Percentiles rank a stretch among this genome's conserved stretches.
These are phyloP conservation scores for Lasioglossum pauxillum DNA, from an alignment of 2,888 invertebrate genomes.

Conservation along the genomic window DNA sequence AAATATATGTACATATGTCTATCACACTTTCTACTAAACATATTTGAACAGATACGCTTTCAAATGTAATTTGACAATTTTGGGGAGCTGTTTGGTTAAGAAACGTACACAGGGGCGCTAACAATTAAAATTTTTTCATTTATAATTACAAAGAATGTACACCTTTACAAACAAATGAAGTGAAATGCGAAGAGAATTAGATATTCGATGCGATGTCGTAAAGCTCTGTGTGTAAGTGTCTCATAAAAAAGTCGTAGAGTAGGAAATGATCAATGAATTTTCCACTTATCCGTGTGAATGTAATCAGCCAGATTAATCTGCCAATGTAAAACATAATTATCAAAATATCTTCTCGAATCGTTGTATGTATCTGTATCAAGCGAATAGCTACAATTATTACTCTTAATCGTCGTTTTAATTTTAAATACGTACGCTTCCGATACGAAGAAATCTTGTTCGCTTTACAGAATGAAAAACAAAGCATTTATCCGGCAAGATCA, in stretches of 20 bases:
- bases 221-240: constrained; percentile 61
- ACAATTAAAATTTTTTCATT: constrained; percentile 76
- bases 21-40: background rate
- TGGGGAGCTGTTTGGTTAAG: constrained; percentile 13
- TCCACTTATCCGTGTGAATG: constrained; percentile 39
- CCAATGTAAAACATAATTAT: constrained; percentile 25
- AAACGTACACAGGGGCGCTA: constrained; percentile 47
- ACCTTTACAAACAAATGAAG: constrained; percentile 74
- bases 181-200: constrained; percentile 67
- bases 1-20: background rate
- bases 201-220: constrained; percentile 62
- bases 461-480: constrained; percentile 38
- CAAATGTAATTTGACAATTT: constrained; percentile 5
- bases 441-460: constrained; percentile 52
- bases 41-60: background rate
- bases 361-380: constrained; percentile 27
- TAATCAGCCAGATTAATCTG: constrained; percentile 62
- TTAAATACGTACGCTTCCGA: constrained; percentile 19
- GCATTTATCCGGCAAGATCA: background rate
- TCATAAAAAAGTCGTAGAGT: constrained; percentile 64
- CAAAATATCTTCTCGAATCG: constrained; percentile 28
- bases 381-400: constrained; percentile 6
- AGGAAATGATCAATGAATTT: constrained; percentile 40
- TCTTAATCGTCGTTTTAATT: constrained; percentile 8
- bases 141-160: constrained; percentile 78